A percentile compares a stretch with the other conserved stretches of the same genome.
phyloP scores from a whole-genome alignment of 2,797 vertebrate species.

The Melanogrammus aeglefinus region DNA sequence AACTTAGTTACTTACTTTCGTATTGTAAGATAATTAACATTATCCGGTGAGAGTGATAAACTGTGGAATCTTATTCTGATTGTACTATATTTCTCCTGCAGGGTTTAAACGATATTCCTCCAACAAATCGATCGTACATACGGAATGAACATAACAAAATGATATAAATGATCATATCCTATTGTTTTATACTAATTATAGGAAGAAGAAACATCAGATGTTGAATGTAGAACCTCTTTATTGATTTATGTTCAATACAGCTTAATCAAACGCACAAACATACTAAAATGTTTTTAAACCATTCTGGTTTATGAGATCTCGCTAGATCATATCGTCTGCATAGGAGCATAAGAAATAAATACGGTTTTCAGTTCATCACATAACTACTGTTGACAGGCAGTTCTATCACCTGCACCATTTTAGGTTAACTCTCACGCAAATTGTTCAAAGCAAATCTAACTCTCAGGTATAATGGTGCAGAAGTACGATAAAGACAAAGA shows the following conservation, averaged over 20 bases:
- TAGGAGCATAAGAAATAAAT: background rate
- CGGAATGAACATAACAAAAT: background rate
- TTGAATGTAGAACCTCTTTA: conserved; percentile 31
- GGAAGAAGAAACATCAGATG: background rate
- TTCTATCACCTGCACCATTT: background rate
- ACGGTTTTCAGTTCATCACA: background rate
- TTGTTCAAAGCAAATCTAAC: background rate
- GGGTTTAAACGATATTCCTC: background rate
- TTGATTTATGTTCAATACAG: background rate
- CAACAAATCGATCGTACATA: background rate
- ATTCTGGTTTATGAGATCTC: background rate
- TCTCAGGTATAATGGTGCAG: background rate
- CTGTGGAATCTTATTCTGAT: background rate
- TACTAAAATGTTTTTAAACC: background rate
- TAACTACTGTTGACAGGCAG: background rate
- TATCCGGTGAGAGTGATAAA: background rate
- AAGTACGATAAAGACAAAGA: background rate
- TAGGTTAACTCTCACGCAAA: background rate
- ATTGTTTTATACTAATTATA: background rate
- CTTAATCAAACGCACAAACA: conserved; percentile 32
- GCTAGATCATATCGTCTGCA: background rate
- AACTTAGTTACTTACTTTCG: background rate
- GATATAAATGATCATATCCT: background rate
- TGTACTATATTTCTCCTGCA: background rate
- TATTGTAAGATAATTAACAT: background rate